A percentile compares a stretch with the other conserved stretches of the same genome.
Conservation (phyloP, 2,888 invertebrate genomes). For the Melitaea athalia region DNA sequence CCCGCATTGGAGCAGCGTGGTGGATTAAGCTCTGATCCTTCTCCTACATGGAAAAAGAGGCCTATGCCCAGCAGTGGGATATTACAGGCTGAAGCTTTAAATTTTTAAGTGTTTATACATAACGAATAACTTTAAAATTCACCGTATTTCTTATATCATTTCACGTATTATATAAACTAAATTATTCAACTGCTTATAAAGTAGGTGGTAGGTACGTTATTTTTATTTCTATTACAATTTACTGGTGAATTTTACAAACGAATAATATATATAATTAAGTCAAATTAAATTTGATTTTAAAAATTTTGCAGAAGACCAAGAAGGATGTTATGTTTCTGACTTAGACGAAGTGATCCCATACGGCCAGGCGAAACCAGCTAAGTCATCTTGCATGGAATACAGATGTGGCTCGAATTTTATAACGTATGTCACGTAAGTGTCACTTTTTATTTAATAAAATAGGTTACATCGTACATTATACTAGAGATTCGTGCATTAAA, state of each 20-base stretch:
- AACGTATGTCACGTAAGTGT: constrained; percentile 29
- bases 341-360: constrained; percentile 40
- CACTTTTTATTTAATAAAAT: neutral
- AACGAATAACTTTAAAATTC: neutral
- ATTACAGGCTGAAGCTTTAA: too few relatives aligned
- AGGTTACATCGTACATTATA: too few relatives aligned
- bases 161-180: too few relatives aligned
- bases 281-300: neutral
- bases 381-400: constrained; percentile 37
- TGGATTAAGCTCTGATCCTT: too few relatives aligned
- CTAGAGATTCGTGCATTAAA: too few relatives aligned
- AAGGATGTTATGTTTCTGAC: constrained; percentile 46
- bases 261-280: neutral
- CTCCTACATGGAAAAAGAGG: too few relatives aligned
- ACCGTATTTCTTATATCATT: neutral
- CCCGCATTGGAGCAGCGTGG: too few relatives aligned
- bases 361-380: constrained; percentile 31
- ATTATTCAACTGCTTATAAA: neutral
- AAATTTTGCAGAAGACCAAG: constrained; percentile 37
- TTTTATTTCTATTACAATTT: too few relatives aligned
- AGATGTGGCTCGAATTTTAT: constrained; percentile 29
- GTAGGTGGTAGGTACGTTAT: too few relatives aligned
- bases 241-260: too few relatives aligned
- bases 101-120: neutral
- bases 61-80: too few relatives aligned